Conservation (phyloP, 2,113 vertebrate genomes). For the Tachycineta bicolor region DNA sequence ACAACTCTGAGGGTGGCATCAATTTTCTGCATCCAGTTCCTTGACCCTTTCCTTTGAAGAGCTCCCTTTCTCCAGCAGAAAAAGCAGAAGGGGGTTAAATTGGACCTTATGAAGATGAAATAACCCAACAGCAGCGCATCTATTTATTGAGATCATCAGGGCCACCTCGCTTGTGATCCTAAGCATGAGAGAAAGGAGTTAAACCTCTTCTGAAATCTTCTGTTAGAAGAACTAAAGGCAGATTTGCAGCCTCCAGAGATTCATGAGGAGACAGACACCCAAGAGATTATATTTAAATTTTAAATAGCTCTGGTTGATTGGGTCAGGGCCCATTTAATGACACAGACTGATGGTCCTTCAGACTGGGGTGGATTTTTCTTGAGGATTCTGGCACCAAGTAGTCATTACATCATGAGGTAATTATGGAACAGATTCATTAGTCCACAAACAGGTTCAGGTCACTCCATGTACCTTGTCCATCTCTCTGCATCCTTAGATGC, state of each 20-base stretch:
- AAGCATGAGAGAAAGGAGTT: not conserved
- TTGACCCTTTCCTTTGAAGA: slow-evolving; percentile 21
- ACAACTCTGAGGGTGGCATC: not conserved
- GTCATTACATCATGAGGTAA: not conserved
- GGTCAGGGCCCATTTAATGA: not conserved
- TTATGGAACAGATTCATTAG: not conserved
- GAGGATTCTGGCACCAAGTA: not conserved
- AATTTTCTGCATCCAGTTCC: not conserved
- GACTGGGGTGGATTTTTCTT: not conserved
- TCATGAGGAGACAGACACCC: not conserved
- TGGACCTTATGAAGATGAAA: not conserved
- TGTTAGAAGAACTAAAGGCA: not conserved
- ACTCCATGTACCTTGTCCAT: not conserved
- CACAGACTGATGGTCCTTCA: not conserved
- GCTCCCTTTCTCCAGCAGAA: not conserved
- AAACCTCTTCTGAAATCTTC: not conserved
- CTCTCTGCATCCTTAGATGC: not conserved
- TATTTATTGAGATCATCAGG: not conserved
- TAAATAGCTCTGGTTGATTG: not conserved
- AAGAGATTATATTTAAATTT: not conserved
- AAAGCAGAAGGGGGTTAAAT: not conserved
- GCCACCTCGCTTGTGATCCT: not conserved
- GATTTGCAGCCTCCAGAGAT: not conserved
- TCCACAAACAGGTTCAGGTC: not conserved
- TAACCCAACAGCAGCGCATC: not conserved